Base-by-base conservation (phyloP, 2,113 vertebrate genomes). In the Pseudorectes ferrugineus region DNA sequence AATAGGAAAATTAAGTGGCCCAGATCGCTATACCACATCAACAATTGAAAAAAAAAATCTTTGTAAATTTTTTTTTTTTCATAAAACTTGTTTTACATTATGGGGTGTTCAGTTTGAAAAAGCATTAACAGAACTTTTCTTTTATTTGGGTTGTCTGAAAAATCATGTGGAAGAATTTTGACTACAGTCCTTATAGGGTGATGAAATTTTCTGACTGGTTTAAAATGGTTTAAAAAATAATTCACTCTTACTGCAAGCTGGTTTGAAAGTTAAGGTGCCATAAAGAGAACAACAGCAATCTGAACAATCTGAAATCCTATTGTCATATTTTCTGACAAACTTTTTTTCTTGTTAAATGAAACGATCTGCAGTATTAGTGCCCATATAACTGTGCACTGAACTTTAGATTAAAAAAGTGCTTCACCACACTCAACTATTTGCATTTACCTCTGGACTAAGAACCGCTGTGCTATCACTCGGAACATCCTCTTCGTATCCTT, bases 391-490 rank as follows among this genome's bases (percentile, higher is more conserved):
- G 8, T 14, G 16, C 24, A 63, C 1, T 31, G 11, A 62, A 67
- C 16, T 81, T 91, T 12, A 72, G 33, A 29, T 43, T 12, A 3
- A 43, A 42, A 25, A 38, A 26, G 75, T 1, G 3, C 45, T 68
- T 78, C 48, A 68, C 40, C 65, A 49, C 14, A 43, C 10, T 38
- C n/a, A 61, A 18, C 7, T 29, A 8, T 35, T 90, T 77, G 63
- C 36, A 82, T 96, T 98, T 98, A 99, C 99, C 98, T 99, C 99
- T 4, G 99, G 99, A 94, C 99, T 99, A 90, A 99, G 98, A 68
- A 99, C 98, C 1, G 99, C 99, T 0, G 99, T 99, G 92, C 99
- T 99, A 95, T 99, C 99, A 33, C 99, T 99, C 2, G 99, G 99
- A 20, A 99, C 98, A 28, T 99, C 99, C 95, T 99, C 99, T 96